Conservation (phyloP, 2,888 invertebrate species). For the Folsomia manolachei region DNA sequence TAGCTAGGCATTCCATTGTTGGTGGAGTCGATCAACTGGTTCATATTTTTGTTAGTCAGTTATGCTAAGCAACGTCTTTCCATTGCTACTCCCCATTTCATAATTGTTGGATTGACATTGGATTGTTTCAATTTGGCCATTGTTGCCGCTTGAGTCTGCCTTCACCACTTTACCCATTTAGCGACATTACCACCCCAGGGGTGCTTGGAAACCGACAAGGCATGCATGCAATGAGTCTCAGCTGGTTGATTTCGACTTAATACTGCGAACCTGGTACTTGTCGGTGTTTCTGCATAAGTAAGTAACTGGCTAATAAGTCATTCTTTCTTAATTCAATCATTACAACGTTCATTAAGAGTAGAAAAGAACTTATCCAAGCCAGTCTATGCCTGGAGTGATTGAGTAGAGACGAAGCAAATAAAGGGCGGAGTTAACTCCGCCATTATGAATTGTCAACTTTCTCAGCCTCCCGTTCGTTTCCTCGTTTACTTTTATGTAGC, state of each 20-base stretch:
- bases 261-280: neutral
- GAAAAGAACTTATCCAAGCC: neutral
- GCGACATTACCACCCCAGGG: no score
- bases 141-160: no score
- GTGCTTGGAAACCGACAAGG: no score
- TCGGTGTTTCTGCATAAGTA: neutral
- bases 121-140: neutral
- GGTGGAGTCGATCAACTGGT: no score
- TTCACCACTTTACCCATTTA: neutral
- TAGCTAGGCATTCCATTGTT: no score
- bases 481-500: neutral
- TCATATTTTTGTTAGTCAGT: no score
- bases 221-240: no score
- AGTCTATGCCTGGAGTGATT: neutral
- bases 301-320: neutral
- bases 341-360: no score
- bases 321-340: no score
- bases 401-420: neutral
- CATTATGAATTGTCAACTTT: slow-evolving; percentile 13
- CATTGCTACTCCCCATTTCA: neutral
- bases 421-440: slow-evolving; percentile 17
- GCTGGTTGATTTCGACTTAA: no score
- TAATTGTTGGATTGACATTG: neutral
- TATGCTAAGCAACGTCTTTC: no score
- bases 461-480: neutral